A percentile compares a stretch with the other conserved stretches of the same genome.
Evolutionary conservation across 1,140 invertebrate genomes (phyloP).

Genomic region (Micrasema minimum): DNA sequence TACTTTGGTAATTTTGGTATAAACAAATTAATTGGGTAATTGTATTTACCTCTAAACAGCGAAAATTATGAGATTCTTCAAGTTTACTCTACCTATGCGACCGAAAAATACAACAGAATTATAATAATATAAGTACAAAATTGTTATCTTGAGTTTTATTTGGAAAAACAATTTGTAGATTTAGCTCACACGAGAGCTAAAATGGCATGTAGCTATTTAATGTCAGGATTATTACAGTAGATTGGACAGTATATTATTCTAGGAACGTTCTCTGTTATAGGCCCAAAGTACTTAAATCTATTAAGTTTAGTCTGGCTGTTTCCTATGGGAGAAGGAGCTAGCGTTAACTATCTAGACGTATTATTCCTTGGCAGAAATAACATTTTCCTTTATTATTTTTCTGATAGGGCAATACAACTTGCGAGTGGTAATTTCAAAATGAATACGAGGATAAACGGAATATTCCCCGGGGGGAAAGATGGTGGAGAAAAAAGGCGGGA

Average conservation of each 20-base stretch:
- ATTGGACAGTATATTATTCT: slow-evolving; percentile 1
- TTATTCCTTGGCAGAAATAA: slow-evolving; percentile 45
- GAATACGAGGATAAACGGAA: slow-evolving; percentile 37
- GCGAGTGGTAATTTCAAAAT: slow-evolving; percentile 44
- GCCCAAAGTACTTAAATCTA: slow-evolving; percentile 25
- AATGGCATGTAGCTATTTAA: too few species aligned
- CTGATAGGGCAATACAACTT: slow-evolving; percentile 39
- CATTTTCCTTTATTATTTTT: slow-evolving; percentile 43
- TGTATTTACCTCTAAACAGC: too few species aligned
- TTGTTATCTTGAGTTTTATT: too few species aligned
- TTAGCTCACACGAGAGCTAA: too few species aligned
- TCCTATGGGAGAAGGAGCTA: background rate
- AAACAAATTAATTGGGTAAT: too few species aligned
- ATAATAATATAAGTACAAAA: too few species aligned
- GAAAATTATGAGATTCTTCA: too few species aligned
- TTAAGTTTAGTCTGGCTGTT: slow-evolving; percentile 7
- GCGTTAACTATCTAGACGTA: slow-evolving; percentile 24
- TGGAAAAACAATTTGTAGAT: too few species aligned
- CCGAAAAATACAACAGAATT: too few species aligned
- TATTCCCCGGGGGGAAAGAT: slow-evolving; percentile 10
- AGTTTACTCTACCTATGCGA: too few species aligned
- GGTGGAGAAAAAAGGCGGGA: slow-evolving; percentile 10
- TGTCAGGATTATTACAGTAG: too few species aligned
- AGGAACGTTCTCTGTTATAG: background rate
- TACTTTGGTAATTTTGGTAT: too few species aligned